Percentiles rank a stretch among this genome's conserved stretches.
Evolutionary conservation across 1,140 invertebrate species (phyloP).

Genomic region (Metaphire vulgaris): DNA sequence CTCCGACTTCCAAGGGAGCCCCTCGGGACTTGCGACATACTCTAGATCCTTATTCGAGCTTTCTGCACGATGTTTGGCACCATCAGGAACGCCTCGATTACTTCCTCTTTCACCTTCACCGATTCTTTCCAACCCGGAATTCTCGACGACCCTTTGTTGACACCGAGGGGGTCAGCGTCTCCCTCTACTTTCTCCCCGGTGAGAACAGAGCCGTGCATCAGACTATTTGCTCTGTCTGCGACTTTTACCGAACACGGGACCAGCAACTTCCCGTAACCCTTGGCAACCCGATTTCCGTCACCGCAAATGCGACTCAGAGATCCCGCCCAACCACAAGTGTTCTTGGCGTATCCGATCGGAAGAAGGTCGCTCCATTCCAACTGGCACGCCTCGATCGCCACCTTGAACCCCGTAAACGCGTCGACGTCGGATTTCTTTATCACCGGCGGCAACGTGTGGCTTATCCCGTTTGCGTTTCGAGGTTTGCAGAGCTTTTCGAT

Average conservation of each 20-base stretch:
- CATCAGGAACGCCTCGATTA: too few species aligned
- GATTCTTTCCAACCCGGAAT: neutral
- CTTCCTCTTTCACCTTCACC: too few species aligned
- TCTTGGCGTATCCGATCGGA: neutral
- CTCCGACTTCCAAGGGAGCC: neutral
- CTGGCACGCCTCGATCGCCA: conserved; percentile 90
- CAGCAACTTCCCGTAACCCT: neutral
- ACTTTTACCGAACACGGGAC: neutral
- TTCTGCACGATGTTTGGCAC: too few species aligned
- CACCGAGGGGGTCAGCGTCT: neutral
- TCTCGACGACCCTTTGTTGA: neutral
- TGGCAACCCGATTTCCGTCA: conserved; percentile 5
- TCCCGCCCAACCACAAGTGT: neutral
- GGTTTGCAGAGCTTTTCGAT: conserved; percentile 69
- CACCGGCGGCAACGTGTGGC: conserved; percentile 29
- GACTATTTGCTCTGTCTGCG: neutral
- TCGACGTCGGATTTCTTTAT: conserved; percentile 68
- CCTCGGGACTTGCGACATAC: too few species aligned
- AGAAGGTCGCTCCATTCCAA: conserved; percentile 71
- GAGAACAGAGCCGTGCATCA: neutral
- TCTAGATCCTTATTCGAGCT: too few species aligned
- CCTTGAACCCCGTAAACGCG: conserved; percentile 91
- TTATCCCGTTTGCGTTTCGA: conserved; percentile 37
- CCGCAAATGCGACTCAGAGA: conserved; percentile 9
- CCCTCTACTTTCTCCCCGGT: neutral